phyloP scores from a whole-genome alignment of 2,113 vertebrate genomes.

The Plectropomus leopardus region DNA sequence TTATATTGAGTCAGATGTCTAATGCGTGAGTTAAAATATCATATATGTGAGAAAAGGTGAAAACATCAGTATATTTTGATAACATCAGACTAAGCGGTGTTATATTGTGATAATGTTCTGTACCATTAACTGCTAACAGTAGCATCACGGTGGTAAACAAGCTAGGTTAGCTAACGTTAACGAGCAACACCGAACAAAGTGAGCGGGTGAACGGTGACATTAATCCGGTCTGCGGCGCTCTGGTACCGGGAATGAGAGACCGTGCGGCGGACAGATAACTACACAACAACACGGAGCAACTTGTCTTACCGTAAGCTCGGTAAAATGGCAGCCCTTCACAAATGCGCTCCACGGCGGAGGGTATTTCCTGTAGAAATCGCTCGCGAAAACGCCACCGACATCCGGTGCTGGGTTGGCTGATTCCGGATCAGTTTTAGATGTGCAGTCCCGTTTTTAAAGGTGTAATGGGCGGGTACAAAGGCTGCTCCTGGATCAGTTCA shows the following conservation, averaged over 20 bases:
- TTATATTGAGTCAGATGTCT: background rate
- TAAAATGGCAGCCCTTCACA: constrained; percentile 87
- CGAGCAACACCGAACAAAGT: background rate
- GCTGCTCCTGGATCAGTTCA: constrained; percentile 40
- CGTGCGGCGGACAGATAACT: background rate
- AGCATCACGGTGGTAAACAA: constrained; percentile 9
- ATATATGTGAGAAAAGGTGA: too few species aligned
- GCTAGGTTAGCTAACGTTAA: constrained; percentile 13
- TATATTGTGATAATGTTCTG: background rate
- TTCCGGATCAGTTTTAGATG: constrained; percentile 9
- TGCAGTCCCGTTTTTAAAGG: fast-evolving
- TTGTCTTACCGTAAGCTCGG: constrained; percentile 88
- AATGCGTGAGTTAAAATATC: background rate
- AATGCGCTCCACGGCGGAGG: constrained; percentile 63
- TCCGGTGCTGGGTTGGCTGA: constrained; percentile 52
- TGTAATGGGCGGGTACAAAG: fast-evolving
- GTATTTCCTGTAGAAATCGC: constrained; percentile 80
- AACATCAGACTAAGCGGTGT: too few species aligned
- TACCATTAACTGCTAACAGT: constrained; percentile 42
- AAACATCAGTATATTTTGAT: too few species aligned
- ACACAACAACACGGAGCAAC: constrained; percentile 48
- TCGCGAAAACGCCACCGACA: constrained; percentile 48
- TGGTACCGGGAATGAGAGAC: too few species aligned
- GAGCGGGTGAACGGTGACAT: too few species aligned
- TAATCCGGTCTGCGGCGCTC: too few species aligned